Conservation (phyloP, 2,888 invertebrate species). For the Trileptium ribeirensis region DNA sequence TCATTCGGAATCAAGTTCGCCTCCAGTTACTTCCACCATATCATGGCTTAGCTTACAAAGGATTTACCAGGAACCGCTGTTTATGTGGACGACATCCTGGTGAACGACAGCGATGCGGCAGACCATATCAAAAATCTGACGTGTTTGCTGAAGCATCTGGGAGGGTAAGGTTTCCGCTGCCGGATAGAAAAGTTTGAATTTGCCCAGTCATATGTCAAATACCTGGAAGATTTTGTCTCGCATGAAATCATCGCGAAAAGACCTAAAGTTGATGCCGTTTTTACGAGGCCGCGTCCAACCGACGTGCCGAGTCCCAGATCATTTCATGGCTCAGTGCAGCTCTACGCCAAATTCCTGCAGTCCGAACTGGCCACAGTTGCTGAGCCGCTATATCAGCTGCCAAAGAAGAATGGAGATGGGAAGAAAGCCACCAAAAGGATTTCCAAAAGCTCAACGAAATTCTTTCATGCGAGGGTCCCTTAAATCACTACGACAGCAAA, state of each 20-base stretch:
- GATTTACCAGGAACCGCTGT: constrained; percentile 25
- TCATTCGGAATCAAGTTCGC: constrained; percentile 22
- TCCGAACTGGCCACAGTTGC: not conserved
- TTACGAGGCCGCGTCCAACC: not conserved
- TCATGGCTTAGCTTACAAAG: constrained; percentile 26
- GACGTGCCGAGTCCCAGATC: not conserved
- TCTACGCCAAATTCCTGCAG: not conserved
- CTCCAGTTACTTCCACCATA: constrained; percentile 27
- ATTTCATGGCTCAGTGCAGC: not conserved
- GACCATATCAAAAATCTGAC: constrained; percentile 2
- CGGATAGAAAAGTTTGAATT: constrained; percentile 23
- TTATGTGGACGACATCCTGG: constrained; percentile 20
- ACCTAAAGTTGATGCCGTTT: constrained; percentile 27
- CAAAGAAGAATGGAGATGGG: not conserved
- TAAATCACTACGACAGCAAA: not conserved
- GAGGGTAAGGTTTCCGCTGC: constrained; percentile 17
- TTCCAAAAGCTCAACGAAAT: not conserved
- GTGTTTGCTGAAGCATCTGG: not conserved
- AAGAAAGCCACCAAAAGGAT: not conserved
- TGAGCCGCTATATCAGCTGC: not conserved
- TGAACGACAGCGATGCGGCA: not conserved
- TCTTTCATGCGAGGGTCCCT: not conserved
- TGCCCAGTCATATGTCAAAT: not conserved
- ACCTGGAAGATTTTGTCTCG: constrained; percentile 18
- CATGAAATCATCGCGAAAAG: constrained; percentile 22